Base-by-base conservation (phyloP, 2,888 invertebrate species). In the Drosophila prostipennis region DNA sequence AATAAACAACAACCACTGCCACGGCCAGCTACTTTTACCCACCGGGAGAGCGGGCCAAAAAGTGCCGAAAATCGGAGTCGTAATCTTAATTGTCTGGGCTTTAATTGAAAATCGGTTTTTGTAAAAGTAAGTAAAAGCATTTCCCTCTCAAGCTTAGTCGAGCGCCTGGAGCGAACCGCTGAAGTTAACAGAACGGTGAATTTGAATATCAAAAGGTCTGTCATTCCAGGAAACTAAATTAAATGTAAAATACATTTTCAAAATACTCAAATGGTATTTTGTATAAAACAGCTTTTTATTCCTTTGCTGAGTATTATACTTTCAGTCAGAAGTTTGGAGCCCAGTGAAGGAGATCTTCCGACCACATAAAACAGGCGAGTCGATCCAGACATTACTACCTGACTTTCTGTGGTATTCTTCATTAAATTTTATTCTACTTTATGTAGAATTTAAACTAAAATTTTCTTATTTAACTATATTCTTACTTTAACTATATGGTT, bases 61-160 rank as follows among this genome's bases (percentile, higher is more conserved):
- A 63, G 39, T 51, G 54, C 73, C 65, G 65, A 70, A 77, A 80
- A 79, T 69, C 71, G 70, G 74, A 78, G 83, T 80, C 76, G 88
- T 83, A 88, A 83, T 83, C 74, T 81, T 81, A 87, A 81, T 81
- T 65, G 65, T 65, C 65, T 76, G 74, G 56, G 74, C 80, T 80
- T 83, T 80, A 86, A 88, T 83, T 83, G 74, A 86, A 83, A 76
- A 76, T 70, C 51, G 76, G 86, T 67, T 80, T 64, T 59, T 58
- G 58, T 56, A 45, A 48, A 65, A 65, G 65, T 65, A 65, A 80
- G 88, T 82, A 85, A 82, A 82, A 87, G 86, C 67, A 83, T 87
- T 82, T 87, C 86, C 80, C 86, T 86, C 82, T 82, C 82, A 72
- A 81, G 53, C 67, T 8, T 14, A 45, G 23, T 16, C 43, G 23